Conservation (phyloP, 2,888 invertebrate species). For the Drymonia ruficornis region DNA sequence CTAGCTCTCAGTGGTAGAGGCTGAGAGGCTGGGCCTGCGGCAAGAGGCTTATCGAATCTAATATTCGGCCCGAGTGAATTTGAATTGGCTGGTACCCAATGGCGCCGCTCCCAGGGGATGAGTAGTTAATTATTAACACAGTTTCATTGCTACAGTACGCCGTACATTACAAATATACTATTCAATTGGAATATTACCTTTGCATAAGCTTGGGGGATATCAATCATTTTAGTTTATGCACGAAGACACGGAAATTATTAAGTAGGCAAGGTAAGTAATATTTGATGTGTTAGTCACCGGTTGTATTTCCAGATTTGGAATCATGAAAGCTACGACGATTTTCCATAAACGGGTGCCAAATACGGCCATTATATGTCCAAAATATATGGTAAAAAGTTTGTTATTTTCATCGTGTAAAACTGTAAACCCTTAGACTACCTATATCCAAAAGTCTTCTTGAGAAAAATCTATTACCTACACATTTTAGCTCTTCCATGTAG, state of each 20-base stretch:
- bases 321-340: too few relatives aligned
- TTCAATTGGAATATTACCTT: conserved; percentile 7
- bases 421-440: too few relatives aligned
- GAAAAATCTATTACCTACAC: too few relatives aligned
- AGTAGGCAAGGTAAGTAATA: neutral
- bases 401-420: too few relatives aligned
- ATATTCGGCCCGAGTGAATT: conserved; percentile 25
- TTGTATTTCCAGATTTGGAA: too few relatives aligned
- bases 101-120: conserved; percentile 12
- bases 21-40: neutral
- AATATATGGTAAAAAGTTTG: too few relatives aligned
- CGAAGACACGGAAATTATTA: neutral
- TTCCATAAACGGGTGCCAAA: too few relatives aligned
- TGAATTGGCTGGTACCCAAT: conserved; percentile 11
- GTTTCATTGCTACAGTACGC: conserved; percentile 16
- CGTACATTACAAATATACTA: conserved; percentile 10
- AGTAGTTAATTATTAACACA: conserved; percentile 22
- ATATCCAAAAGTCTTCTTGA: too few relatives aligned
- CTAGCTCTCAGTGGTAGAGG: neutral
- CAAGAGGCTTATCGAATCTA: conserved; percentile 16
- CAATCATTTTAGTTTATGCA: conserved; percentile 9
- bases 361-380: too few relatives aligned
- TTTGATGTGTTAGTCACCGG: too few relatives aligned
- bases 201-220: conserved; percentile 4
- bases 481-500: too few relatives aligned